Percentiles rank a stretch among this genome's conserved stretches.
phyloP scores from a whole-genome alignment of 1,140 invertebrate genomes.

The Drosophila pandora region DNA sequence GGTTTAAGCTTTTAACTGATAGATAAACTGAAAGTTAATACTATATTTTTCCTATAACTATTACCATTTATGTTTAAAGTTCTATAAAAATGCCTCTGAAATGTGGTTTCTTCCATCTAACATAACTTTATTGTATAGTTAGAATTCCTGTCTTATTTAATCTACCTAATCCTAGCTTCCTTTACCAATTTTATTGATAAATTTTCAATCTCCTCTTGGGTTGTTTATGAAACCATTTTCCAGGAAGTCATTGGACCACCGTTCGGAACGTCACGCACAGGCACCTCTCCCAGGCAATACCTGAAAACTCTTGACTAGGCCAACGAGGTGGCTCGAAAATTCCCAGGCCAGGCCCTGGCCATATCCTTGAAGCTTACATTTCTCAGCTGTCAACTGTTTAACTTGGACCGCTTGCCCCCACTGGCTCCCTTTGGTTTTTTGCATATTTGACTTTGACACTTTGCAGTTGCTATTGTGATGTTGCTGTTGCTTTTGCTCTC shows the following conservation, averaged over 20 bases:
- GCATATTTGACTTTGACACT: constrained; percentile 78
- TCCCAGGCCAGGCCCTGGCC: constrained; percentile 60
- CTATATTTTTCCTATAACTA: too few species aligned
- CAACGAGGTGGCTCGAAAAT: constrained; percentile 34
- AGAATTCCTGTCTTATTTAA: too few species aligned
- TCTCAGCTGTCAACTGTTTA: constrained; percentile 79
- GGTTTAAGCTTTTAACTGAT: too few species aligned
- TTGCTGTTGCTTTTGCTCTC: constrained; percentile 37
- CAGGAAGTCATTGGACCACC: constrained; percentile 5
- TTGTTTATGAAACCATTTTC: background rate
- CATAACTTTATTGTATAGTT: background rate
- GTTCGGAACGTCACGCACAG: constrained; percentile 23
- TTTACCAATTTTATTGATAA: background rate
- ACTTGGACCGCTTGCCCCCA: constrained; percentile 42
- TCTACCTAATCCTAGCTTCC: background rate
- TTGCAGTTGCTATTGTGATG: constrained; percentile 58
- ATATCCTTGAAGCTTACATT: constrained; percentile 79
- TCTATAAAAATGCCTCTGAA: too few species aligned
- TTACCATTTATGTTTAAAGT: too few species aligned
- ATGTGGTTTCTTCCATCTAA: background rate
- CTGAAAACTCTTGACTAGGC: constrained; percentile 10
- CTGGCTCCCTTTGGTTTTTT: constrained; percentile 35
- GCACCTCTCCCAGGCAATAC: constrained; percentile 25
- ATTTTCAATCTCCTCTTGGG: background rate
- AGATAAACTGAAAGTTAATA: too few species aligned